Evolutionary conservation across 2,888 invertebrate genomes (phyloP), one percentile per base, ranked within the genome.

Genomic region (Drosophila mimetica): DNA sequence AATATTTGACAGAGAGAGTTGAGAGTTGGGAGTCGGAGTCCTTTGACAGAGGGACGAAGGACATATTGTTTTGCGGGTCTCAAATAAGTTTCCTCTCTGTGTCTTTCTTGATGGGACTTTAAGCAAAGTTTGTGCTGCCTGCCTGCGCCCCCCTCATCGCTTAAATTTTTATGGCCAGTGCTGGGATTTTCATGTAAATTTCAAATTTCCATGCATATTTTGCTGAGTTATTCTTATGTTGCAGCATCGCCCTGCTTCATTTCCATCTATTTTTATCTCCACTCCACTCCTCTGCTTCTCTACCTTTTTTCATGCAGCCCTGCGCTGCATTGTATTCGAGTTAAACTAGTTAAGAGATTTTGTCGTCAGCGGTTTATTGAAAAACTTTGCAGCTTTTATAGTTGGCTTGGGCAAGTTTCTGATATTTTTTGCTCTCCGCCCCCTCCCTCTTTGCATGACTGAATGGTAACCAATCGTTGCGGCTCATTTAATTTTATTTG

Each of bases 171-270:
- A 77, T 74, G 74, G 61, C 22, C 60, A 64, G 28, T 54, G 65
- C 61, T 54, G 28, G 28, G 61, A 61, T 74, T 74, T 76, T 58
- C 74, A 86, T 81, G 87, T 75, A 86, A 81, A 86, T 86, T 86
- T 87, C 14, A 86, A 73, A 80, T 80, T 86, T 81, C 76, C 54
- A 66, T 86, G 85, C 87, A 82, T 81, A 86, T 82, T 78, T 84
- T 78, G 61, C 59, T 57, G 71, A 67, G 73, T 69, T 79, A 69
- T 77, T 71, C 72, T 51, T 54, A 32, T 42, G 73, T 54, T 63
- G 72, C 76, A 51, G n/a, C 47, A 39, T 34, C 30, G 14, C 13
- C 18, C 41, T 20, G 13, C 25, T 8, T 18, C 54, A 54, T 28
- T 57, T 53, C 46, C 63, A 61, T 63, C 47, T 42, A 48, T 50